Base-by-base conservation (phyloP, 1,140 invertebrate genomes). In the Bradysia coprophila region DNA sequence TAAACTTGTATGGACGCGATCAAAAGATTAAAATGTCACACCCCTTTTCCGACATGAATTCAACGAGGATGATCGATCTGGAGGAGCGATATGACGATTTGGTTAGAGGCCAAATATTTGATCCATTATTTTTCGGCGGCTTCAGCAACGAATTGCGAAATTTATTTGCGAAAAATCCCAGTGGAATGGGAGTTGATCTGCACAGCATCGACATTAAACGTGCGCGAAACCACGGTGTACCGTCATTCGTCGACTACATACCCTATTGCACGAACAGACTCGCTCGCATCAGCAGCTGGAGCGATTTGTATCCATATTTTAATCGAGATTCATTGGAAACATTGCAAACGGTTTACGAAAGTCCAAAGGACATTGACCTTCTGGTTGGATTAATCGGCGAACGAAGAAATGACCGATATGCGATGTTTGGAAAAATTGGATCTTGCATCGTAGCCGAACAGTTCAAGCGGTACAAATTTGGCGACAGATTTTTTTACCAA, bases 191-290 rank as follows among this genome's bases (percentile, higher is more conserved):
- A 0, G 61, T 86, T 24, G 88, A 94, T 63, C 65, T 89, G 44
- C 81, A 77, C 0, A 74, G 86, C 0, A 71, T 88, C 41, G 79
- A 82, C 40, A 81, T 89, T 40, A 81, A 85, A 59, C 68, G 86
- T 45, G 85, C 86, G 13, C 62, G 88, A 42, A 88, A 93, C 57
- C 82, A 88, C 50, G 88, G 85, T 1, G 53, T 92, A 15, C 72
- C 81, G 2, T 59, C 73, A 6, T 93, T 91, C 54, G 76, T 75
- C 43, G 65, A 71, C 41, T 90, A 82, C 68, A 15, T 5, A 58
- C 83, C 42, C 55, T 67, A 22, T 69, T 81, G 19, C 83, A 84
- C 49, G 73, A 76, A 21, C 51, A 87, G 10, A 57, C n/a, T n/a
- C n/a, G n/a, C n/a, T n/a, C 68, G 8, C 56, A 71, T 75, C 1